Conservation (phyloP, 2,113 vertebrate species). For the Morone saxatilis region DNA sequence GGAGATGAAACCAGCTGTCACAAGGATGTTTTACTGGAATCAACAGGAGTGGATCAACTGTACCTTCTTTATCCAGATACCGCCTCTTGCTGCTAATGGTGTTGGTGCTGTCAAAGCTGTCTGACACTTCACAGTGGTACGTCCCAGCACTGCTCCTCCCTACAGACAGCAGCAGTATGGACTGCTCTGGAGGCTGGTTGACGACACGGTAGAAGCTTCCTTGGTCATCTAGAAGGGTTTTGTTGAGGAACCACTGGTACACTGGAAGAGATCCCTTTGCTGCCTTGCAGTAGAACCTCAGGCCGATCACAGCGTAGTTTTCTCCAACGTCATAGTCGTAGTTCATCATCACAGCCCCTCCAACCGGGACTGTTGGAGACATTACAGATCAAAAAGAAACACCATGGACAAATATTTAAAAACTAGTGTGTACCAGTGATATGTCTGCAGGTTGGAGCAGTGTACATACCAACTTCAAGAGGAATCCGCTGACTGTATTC, state of each 20-base stretch:
- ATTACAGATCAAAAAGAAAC: neutral
- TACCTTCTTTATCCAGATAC: slow-evolving; percentile 76
- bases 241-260: slow-evolving; percentile 80
- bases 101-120: slow-evolving; percentile 75
- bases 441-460: neutral
- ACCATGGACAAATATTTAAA: neutral
- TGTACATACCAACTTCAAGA: slow-evolving; percentile 73
- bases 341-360: slow-evolving; percentile 63
- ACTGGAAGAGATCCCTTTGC: slow-evolving; percentile 66
- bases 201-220: slow-evolving; percentile 63
- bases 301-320: slow-evolving; percentile 54
- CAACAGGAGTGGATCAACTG: neutral
- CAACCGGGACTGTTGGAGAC: slow-evolving; percentile 69
- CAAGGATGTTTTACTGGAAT: neutral
- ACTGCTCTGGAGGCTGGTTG: slow-evolving; percentile 41
- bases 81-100: slow-evolving; percentile 51
- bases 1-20: neutral
- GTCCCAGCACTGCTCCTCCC: slow-evolving; percentile 56
- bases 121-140: slow-evolving; percentile 78
- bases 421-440: neutral
- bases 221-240: slow-evolving; percentile 30
- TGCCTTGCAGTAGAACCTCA: slow-evolving; percentile 73
- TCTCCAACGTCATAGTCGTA: slow-evolving; percentile 45
- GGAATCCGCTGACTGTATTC: slow-evolving; percentile 38
- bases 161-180: slow-evolving; percentile 55